phyloP scores from a whole-genome alignment of 2,888 invertebrate species.

The Lymantria dispar region DNA sequence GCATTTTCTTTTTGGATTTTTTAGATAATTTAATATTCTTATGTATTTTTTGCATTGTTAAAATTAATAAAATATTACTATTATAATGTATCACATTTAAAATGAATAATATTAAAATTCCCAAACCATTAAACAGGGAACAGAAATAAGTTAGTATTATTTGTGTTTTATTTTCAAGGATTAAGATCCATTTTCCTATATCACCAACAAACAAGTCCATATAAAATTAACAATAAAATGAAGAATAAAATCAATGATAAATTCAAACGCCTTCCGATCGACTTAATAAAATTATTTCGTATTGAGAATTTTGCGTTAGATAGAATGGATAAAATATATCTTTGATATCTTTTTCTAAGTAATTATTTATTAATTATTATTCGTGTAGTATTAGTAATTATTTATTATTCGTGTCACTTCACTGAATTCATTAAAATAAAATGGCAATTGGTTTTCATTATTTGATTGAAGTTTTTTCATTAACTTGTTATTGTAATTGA shows the following conservation, averaged over 20 bases:
- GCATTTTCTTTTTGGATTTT: not conserved
- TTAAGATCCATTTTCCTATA: not conserved
- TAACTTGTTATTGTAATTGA: no score
- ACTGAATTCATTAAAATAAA: not conserved
- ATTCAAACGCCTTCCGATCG: not conserved
- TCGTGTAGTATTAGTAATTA: not conserved
- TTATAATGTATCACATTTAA: slow-evolving; percentile 1
- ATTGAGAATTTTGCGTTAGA: slow-evolving; percentile 11
- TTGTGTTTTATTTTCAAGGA: not conserved
- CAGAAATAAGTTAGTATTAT: not conserved
- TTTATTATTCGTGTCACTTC: not conserved
- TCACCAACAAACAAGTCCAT: not conserved
- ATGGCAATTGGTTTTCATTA: no score
- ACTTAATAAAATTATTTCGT: slow-evolving; percentile 12
- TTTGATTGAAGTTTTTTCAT: no score
- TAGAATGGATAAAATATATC: slow-evolving; percentile 3
- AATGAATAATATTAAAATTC: not conserved
- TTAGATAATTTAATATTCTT: not conserved
- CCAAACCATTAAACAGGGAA: not conserved
- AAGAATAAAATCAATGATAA: not conserved
- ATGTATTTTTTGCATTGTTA: not conserved
- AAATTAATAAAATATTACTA: slow-evolving; percentile 2
- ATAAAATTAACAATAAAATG: not conserved
- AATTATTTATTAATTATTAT: not conserved
- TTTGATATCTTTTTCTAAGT: not conserved